These are phyloP conservation scores for Catharus bicknelli DNA, from an alignment of 2,113 vertebrate genomes.

Conservation along the genomic window DNA sequence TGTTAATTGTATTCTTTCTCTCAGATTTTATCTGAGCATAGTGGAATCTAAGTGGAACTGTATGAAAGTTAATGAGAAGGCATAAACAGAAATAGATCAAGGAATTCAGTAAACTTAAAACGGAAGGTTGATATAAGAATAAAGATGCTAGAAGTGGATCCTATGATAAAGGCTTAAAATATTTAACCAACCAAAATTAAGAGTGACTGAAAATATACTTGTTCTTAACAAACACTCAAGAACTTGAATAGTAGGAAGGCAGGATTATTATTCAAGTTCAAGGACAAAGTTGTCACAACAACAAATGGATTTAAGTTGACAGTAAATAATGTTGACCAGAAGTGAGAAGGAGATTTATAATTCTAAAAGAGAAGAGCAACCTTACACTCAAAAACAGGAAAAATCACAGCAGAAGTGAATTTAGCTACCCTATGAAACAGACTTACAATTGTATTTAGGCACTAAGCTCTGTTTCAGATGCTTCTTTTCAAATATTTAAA, in stretches of 20 bases:
- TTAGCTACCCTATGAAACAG: background rate
- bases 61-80: background rate
- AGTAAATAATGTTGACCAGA: background rate
- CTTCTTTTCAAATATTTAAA: background rate
- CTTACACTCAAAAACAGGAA: background rate
- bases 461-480: background rate
- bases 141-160: background rate
- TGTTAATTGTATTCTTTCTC: background rate
- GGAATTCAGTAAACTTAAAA: background rate
- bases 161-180: background rate
- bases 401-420: background rate
- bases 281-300: background rate
- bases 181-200: background rate
- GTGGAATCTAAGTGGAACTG: background rate
- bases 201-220: background rate
- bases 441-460: accelerated
- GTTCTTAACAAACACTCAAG: background rate
- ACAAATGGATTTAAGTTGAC: background rate
- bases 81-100: background rate
- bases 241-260: background rate
- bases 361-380: background rate
- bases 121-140: background rate
- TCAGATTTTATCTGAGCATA: background rate
- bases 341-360: background rate
- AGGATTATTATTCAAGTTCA: background rate